A percentile compares a stretch with the other conserved stretches of the same genome.
These are phyloP conservation scores for Conomelus anceps DNA, from an alignment of 2,888 invertebrate genomes.

Conservation along the genomic window DNA sequence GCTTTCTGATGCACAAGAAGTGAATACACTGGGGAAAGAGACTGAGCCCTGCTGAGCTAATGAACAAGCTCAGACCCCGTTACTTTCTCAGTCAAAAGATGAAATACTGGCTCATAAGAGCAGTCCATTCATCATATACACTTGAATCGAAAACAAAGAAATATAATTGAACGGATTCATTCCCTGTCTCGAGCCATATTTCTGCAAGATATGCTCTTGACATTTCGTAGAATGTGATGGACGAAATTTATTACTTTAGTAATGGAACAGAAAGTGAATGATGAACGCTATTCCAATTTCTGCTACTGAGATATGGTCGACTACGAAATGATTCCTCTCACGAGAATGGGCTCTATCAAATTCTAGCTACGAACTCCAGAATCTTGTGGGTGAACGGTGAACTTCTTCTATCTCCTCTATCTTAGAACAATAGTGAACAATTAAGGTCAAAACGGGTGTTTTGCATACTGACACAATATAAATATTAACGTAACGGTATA, in stretches of 20 bases:
- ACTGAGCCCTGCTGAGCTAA: neutral
- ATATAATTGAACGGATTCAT: neutral
- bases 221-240: neutral
- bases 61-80: neutral
- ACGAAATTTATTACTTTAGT: neutral
- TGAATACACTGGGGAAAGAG: neutral
- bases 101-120: neutral
- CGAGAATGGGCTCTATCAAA: too few relatives aligned
- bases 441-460: too few relatives aligned
- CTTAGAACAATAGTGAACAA: too few relatives aligned
- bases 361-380: too few relatives aligned
- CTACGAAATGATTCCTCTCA: neutral
- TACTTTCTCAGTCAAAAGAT: neutral
- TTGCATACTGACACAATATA: too few relatives aligned
- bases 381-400: too few relatives aligned
- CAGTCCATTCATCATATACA: neutral
- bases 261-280: neutral
- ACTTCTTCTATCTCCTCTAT: too few relatives aligned
- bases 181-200: neutral
- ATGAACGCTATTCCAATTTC: neutral
- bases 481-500: too few relatives aligned
- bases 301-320: neutral
- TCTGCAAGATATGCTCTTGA: neutral
- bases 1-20: neutral
- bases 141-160: neutral